Conservation (phyloP, 2,797 vertebrate species). For the Monodelphis domestica region DNA sequence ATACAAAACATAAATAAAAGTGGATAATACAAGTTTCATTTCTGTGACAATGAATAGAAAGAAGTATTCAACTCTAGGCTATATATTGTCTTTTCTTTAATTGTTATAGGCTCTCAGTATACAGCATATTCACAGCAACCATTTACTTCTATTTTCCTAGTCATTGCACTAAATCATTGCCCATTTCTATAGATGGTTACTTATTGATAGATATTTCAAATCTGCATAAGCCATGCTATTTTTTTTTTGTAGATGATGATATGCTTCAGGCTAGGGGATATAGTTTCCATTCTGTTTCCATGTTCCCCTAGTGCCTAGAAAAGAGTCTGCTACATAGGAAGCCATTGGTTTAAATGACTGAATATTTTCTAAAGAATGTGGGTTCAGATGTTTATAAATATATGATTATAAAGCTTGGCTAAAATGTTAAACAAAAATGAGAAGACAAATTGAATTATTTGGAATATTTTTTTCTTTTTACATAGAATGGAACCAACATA, state of each 20-base stretch:
- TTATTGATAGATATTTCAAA: neutral
- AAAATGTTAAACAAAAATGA: neutral
- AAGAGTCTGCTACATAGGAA: neutral
- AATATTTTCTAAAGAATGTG: neutral
- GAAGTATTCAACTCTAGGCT: neutral
- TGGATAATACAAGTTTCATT: neutral
- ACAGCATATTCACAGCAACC: neutral
- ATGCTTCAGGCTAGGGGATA: neutral
- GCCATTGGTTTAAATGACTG: neutral
- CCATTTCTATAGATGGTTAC: neutral
- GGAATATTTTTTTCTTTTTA: neutral
- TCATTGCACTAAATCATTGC: neutral
- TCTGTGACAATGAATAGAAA: neutral
- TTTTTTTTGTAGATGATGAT: constrained; percentile 13
- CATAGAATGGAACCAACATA: neutral
- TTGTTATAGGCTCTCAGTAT: neutral
- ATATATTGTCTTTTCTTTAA: neutral
- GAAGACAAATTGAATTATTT: neutral
- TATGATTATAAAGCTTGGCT: neutral
- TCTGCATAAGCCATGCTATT: neutral
- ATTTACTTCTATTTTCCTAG: neutral
- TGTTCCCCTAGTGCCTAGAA: neutral
- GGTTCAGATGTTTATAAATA: neutral
- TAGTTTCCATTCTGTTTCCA: neutral
- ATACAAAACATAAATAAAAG: neutral